A percentile compares a stretch with the other conserved stretches of the same genome.
Conservation (phyloP, 2,888 invertebrate species). For the Cetonia aurata region DNA sequence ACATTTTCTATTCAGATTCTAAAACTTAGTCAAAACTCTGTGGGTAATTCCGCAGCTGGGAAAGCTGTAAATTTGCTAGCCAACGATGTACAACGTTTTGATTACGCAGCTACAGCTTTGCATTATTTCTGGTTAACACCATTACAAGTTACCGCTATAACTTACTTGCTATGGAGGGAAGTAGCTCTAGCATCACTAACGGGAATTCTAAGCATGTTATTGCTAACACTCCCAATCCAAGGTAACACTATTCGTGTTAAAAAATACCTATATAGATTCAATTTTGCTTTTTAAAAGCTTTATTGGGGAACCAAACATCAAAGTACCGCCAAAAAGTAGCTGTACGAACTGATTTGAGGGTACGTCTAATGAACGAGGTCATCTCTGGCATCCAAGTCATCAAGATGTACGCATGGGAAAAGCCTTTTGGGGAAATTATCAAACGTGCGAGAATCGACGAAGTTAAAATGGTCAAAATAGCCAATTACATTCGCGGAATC, state of each 20-base stretch:
- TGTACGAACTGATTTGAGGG: slow-evolving; percentile 71
- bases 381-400: slow-evolving; percentile 77
- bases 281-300: slow-evolving; percentile 47
- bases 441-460: slow-evolving; percentile 45
- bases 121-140: slow-evolving; percentile 87
- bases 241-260: slow-evolving; percentile 45
- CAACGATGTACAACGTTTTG: slow-evolving; percentile 87
- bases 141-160: slow-evolving; percentile 75
- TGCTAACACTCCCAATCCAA: slow-evolving; percentile 66
- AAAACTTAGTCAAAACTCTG: slow-evolving; percentile 74
- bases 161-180: slow-evolving; percentile 71
- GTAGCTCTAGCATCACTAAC: slow-evolving; percentile 71
- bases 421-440: slow-evolving; percentile 69
- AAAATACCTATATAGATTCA: neutral
- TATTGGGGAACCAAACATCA: slow-evolving; percentile 76
- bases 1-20: slow-evolving; percentile 68
- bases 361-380: slow-evolving; percentile 77
- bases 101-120: slow-evolving; percentile 75
- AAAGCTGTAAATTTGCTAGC: slow-evolving; percentile 87
- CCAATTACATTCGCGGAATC: slow-evolving; percentile 74
- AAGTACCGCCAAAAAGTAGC: slow-evolving; percentile 64
- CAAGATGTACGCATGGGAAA: slow-evolving; percentile 82
- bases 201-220: slow-evolving; percentile 72
- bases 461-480: slow-evolving; percentile 50
- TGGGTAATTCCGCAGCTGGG: slow-evolving; percentile 85